A percentile compares a stretch with the other conserved stretches of the same genome.
Evolutionary conservation across 2,797 vertebrate species (phyloP).

Genomic region (Neoniphon sammara): DNA sequence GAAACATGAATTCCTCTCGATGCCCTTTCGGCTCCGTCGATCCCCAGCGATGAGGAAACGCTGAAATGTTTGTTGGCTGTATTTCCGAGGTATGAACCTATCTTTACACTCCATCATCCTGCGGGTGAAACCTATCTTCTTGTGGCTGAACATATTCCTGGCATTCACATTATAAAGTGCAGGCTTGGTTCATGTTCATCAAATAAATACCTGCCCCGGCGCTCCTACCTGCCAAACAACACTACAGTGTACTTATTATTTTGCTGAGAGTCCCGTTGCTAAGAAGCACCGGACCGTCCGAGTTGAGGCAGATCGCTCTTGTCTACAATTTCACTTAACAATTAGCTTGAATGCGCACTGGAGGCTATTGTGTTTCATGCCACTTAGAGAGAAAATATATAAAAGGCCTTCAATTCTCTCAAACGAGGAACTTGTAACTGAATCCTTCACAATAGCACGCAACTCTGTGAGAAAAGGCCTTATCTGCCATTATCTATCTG

Average conservation of each 20-base stretch:
- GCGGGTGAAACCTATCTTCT: too few relatives aligned
- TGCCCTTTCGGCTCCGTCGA: too few relatives aligned
- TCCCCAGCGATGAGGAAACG: too few relatives aligned
- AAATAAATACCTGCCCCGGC: slow-evolving; percentile 51
- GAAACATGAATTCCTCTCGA: too few relatives aligned
- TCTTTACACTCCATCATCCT: too few relatives aligned
- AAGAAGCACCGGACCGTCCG: slow-evolving; percentile 50
- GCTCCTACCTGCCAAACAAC: slow-evolving; percentile 55
- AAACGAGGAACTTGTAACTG: slow-evolving; percentile 56
- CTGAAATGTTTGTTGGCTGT: too few relatives aligned
- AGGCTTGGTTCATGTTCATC: slow-evolving; percentile 51
- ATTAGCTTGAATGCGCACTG: slow-evolving; percentile 56
- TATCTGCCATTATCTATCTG: not conserved
- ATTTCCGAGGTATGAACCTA: too few relatives aligned
- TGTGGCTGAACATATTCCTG: too few relatives aligned
- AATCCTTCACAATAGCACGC: slow-evolving; percentile 48
- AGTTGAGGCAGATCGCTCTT: slow-evolving; percentile 42
- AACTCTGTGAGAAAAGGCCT: slow-evolving; percentile 9
- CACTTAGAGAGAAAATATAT: slow-evolving; percentile 54
- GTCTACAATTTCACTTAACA: slow-evolving; percentile 71
- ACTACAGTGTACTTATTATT: slow-evolving; percentile 59
- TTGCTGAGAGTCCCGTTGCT: slow-evolving; percentile 48
- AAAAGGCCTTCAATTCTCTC: slow-evolving; percentile 44
- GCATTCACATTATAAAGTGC: too few relatives aligned
- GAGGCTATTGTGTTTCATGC: slow-evolving; percentile 64